phyloP scores from a whole-genome alignment of 2,888 invertebrate genomes.

The Ecliptopera silaceata region DNA sequence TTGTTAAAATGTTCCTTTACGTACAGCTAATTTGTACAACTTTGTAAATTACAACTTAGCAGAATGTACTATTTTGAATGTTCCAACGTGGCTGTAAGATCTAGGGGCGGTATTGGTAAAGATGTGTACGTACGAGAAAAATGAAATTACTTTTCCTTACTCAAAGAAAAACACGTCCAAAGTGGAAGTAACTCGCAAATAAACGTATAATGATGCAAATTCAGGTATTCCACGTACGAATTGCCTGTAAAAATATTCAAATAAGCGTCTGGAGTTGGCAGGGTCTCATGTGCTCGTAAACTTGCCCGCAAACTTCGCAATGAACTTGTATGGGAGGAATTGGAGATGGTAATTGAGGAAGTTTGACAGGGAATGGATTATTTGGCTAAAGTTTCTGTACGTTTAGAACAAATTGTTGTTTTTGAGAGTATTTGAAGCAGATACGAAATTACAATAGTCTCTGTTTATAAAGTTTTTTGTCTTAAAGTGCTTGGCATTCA shows the following conservation, averaged over 20 bases:
- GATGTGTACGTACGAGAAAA: slow-evolving; percentile 1
- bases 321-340: slow-evolving; percentile 37
- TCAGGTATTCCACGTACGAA: slow-evolving; percentile 31
- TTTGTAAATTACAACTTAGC: too few species aligned
- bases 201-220: slow-evolving; percentile 22
- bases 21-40: too few species aligned
- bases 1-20: too few species aligned
- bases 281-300: slow-evolving; percentile 43
- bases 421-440: neutral
- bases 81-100: neutral
- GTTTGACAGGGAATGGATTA: slow-evolving; percentile 28
- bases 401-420: neutral
- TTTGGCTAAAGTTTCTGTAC: slow-evolving; percentile 19
- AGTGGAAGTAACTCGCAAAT: slow-evolving; percentile 19
- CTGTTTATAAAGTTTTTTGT: too few species aligned
- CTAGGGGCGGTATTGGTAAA: too few species aligned
- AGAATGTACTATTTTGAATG: too few species aligned
- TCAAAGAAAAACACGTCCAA: slow-evolving; percentile 7
- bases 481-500: too few species aligned
- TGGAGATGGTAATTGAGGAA: slow-evolving; percentile 24
- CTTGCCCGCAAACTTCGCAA: slow-evolving; percentile 39
- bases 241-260: slow-evolving; percentile 45
- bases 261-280: slow-evolving; percentile 33
- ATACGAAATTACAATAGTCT: too few species aligned
- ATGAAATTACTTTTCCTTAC: slow-evolving; percentile 9